phyloP scores from a whole-genome alignment of 35 echinoderm and acorn worm genomes.

The Hemicentrotus pulcherrimus region DNA sequence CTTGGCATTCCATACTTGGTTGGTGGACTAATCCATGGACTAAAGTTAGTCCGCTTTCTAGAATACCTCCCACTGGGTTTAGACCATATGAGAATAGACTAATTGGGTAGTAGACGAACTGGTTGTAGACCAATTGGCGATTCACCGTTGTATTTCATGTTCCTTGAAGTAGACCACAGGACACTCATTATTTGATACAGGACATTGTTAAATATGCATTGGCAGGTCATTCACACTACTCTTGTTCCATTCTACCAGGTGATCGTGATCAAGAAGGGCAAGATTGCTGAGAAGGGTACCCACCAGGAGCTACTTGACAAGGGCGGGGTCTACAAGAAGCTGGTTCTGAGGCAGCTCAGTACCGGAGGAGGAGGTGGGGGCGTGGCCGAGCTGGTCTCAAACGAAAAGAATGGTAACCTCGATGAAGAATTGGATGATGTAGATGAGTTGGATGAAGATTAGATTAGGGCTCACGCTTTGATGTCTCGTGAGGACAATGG shows the following conservation, averaged over 20 bases:
- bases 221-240: background rate
- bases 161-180: too few relatives aligned
- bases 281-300: slow-evolving; percentile 82
- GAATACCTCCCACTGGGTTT: too few relatives aligned
- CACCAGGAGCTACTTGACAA: slow-evolving; percentile 84
- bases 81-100: too few relatives aligned
- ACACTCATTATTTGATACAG: too few relatives aligned
- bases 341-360: slow-evolving; percentile 83
- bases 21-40: too few relatives aligned
- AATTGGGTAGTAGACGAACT: too few relatives aligned
- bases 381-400: background rate
- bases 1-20: too few relatives aligned
- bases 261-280: slow-evolving; percentile 88
- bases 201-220: too few relatives aligned
- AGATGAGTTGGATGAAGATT: background rate
- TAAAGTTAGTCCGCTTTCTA: too few relatives aligned
- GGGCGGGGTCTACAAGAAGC: slow-evolving; percentile 96
- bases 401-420: background rate
- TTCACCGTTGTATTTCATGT: too few relatives aligned
- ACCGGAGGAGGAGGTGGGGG: slow-evolving; percentile 37
- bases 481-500: background rate
- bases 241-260: slow-evolving; percentile 64
- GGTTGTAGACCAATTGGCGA: too few relatives aligned
- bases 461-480: background rate
- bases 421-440: background rate